Evolutionary conservation across 2,797 vertebrate species (phyloP).

Genomic region (Psittacula echo): DNA sequence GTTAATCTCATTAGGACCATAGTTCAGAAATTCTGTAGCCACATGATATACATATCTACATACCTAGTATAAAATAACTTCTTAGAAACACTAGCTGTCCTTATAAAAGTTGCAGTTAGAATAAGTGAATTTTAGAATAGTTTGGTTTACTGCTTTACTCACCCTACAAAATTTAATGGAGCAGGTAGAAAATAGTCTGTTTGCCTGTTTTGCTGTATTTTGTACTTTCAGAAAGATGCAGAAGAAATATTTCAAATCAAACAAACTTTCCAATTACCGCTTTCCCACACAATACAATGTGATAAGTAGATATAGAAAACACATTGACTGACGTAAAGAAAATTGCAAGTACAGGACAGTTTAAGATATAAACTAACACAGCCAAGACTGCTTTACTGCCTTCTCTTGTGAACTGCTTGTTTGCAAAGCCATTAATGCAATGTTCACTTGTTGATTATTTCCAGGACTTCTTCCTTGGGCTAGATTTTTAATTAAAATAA

Average conservation of each 20-base stretch:
- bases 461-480: background rate
- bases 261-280: background rate
- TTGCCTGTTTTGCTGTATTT: background rate
- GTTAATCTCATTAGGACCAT: background rate
- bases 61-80: background rate
- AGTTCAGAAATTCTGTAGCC: background rate
- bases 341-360: background rate
- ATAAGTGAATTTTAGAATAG: background rate
- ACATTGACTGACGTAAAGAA: background rate
- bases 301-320: background rate
- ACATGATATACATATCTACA: background rate
- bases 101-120: background rate
- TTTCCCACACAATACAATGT: background rate
- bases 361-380: background rate
- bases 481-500: background rate
- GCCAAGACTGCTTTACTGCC: background rate
- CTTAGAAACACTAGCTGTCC: background rate
- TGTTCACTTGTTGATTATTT: background rate
- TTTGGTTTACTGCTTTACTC: conserved; percentile 32
- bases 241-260: background rate
- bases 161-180: conserved; percentile 8
- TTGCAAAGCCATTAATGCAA: background rate
- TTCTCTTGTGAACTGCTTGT: background rate
- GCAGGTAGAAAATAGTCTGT: conserved; percentile 42
- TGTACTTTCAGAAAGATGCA: background rate